Evolutionary conservation across 2,888 invertebrate genomes (phyloP), one percentile per base, ranked within the genome.

Genomic region (Himalopsyche anomala): DNA sequence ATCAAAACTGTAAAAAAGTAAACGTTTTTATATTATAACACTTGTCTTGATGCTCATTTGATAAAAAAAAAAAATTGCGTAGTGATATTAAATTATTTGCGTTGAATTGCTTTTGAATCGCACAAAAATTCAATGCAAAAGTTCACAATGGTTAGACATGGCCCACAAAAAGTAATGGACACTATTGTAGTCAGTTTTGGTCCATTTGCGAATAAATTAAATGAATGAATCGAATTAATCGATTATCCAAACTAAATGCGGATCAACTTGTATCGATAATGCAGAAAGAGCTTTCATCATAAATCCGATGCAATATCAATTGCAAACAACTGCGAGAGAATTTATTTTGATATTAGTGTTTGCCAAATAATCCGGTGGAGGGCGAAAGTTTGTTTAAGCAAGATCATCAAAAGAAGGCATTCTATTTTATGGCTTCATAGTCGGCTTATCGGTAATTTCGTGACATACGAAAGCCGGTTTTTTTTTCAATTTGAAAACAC

Each of bases 121-220:
- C 62, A 62, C 62, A 19, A 62, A 62, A 62, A 62, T 19, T 62
- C 62, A 62, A 62, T 62, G 62, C 62, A 62, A 62, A 62, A 62
- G 62, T 62, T 62, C 62, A 62, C 62, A 62, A 62, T 62, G 62
- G 62, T 62, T 62, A 62, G 62, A 15, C 62, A 62, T 62, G 62
- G 1, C 62, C 19, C n/a, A 56, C n/a, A n/a, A 62, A 62, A 62
- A 62, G 19, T 19, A 62, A 28, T 62, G 62, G 11, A 11, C 62
- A 19, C 19, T 19, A 62, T 62, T 62, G 62, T 62, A n/a, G 4
- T 62, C 62, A 19, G 62, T 62, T 62, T 62, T 62, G 62, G 62
- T 62, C 62, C 62, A 62, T 62, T 62, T 62, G 62, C 62, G 62
- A 62, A 62, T 62, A 62, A 62, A 62, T 62, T 62, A 19, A 62